Conservation (phyloP, 2,113 vertebrate genomes). For the Silurus glanis region DNA sequence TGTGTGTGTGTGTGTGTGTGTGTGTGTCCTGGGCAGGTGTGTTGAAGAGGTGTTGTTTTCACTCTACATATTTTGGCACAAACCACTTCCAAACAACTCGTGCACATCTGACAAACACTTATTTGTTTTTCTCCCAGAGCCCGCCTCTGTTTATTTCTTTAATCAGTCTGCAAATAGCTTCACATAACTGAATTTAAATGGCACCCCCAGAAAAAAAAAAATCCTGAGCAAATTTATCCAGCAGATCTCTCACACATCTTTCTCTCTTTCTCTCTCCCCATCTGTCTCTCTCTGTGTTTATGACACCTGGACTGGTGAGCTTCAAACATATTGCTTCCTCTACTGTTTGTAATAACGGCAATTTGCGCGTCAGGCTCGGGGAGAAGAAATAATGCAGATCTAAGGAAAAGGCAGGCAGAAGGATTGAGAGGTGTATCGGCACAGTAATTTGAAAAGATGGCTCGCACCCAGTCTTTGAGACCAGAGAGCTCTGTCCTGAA, state of each 20-base stretch:
- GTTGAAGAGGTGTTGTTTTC: conserved; percentile 60
- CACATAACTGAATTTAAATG: conserved; percentile 43
- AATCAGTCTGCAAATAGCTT: conserved; percentile 52
- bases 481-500: conserved; percentile 23
- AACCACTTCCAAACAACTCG: conserved; percentile 50
- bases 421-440: conserved; percentile 55
- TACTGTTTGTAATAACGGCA: conserved; percentile 49
- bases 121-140: conserved; percentile 42
- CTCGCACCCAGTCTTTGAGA: conserved; percentile 27
- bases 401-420: conserved; percentile 50
- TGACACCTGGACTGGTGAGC: conserved; percentile 49
- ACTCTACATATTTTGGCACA: conserved; percentile 62
- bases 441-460: conserved; percentile 56
- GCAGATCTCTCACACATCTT: conserved; percentile 16
- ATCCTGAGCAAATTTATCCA: conserved; percentile 31
- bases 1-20: conserved; percentile 43
- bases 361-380: conserved; percentile 47
- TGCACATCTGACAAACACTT: conserved; percentile 45
- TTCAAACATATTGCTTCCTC: conserved; percentile 53
- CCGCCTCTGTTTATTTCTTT: conserved; percentile 44
- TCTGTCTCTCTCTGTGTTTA: conserved; percentile 32
- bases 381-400: conserved; percentile 55
- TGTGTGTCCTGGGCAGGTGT: conserved; percentile 51
- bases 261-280: conserved; percentile 1
- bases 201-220: conserved; percentile 10